Base-by-base conservation (phyloP, 2,888 invertebrate species). In the Sepiola atlantica region DNA sequence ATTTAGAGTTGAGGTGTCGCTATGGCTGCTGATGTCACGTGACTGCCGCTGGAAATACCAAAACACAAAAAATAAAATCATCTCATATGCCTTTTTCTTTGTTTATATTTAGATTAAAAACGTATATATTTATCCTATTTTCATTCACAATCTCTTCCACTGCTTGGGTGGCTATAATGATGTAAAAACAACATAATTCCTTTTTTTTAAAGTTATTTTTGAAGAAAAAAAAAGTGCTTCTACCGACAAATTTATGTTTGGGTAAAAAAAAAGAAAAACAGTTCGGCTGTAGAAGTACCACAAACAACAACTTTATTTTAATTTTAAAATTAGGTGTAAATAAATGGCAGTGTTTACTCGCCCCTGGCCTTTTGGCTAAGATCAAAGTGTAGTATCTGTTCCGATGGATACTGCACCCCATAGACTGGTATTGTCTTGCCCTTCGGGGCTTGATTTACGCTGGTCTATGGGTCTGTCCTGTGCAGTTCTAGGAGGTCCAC, bases 1-100 rank as follows among this genome's bases (percentile, higher is more conserved):
- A n/a, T 3, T 16, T n/a, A n/a, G 16, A 32, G 77, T 77, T 77
- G 77, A 77, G 77, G 77, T n/a, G n/a, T 77, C 77, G n/a, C n/a
- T 77, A 77, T 77, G 77, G 77, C 77, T 77, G n/a, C 77, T 77
- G n/a, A 12, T n/a, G 77, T 77, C 77, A 77, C 77, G 77, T 77
- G 77, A 77, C 77, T 32, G 77, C n/a, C 21, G n/a, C 14, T 77
- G 77, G 77, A n/a, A 77, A 77, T 77, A n/a, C 77, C 77, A 77
- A 77, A 77, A n/a, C 77, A 61, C 28, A 61, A 77, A n/a, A n/a
- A 77, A 77, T 16, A 16, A 77, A 61, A 61, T n/a, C 77, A 16
- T 77, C 12, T 77, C n/a, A 77, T 77, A 8, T 77, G n/a, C n/a
- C 14, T 77, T 32, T 77, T 12, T 10, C 1, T 77, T 77, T 21